Evolutionary conservation across 2,888 invertebrate species (phyloP).

Genomic region (Chaetogeoica ovagalla): DNA sequence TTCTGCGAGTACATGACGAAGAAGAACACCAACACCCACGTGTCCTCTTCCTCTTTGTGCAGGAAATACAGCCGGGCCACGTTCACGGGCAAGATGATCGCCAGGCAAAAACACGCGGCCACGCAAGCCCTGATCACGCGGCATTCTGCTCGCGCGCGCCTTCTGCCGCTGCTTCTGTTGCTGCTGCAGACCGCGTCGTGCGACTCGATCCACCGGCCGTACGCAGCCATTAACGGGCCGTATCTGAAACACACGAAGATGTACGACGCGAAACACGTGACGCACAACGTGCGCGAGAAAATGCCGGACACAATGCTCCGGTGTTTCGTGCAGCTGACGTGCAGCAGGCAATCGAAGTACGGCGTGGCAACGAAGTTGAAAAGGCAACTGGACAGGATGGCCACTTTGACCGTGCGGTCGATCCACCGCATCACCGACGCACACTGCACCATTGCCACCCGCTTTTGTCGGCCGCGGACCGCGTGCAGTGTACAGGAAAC

Average conservation of each 20-base stretch:
- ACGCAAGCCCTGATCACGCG: too few species aligned
- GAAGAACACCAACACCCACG: constrained; percentile 14
- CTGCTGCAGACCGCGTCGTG: constrained; percentile 5
- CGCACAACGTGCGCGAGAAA: background rate
- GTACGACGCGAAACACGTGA: constrained; percentile 3
- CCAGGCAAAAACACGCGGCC: background rate
- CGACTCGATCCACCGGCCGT: background rate
- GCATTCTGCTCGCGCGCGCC: background rate
- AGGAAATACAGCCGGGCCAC: background rate
- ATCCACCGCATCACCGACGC: too few species aligned
- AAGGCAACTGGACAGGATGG: background rate
- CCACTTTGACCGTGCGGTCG: too few species aligned
- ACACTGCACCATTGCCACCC: too few species aligned
- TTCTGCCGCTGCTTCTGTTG: too few species aligned
- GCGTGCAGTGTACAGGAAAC: too few species aligned
- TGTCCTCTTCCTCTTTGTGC: background rate
- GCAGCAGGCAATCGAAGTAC: constrained; percentile 7
- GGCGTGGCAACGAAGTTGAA: constrained; percentile 18
- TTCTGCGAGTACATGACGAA: constrained; percentile 42
- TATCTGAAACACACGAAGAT: background rate
- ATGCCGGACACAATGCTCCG: background rate
- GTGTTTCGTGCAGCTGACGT: too few species aligned
- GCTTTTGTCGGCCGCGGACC: too few species aligned
- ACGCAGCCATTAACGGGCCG: background rate
- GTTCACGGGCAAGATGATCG: constrained; percentile 21